A percentile compares a stretch with the other conserved stretches of the same genome.
Evolutionary conservation across 2,888 invertebrate species (phyloP).

Genomic region (Dicranocentrus wangi): DNA sequence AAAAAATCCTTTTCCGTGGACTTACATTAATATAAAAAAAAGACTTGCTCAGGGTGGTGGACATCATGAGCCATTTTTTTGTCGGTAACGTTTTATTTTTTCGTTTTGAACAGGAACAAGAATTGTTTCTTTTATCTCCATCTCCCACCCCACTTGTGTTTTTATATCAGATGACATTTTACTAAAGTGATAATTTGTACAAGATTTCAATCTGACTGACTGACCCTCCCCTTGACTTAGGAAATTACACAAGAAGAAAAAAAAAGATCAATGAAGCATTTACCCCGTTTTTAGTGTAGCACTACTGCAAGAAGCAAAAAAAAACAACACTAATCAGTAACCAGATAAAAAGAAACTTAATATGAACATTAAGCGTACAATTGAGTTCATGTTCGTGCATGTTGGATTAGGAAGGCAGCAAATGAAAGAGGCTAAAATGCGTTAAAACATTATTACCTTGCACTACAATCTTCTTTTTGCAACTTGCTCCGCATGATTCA

Average conservation of each 20-base stretch:
- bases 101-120: too few species aligned
- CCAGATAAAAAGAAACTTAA: slow-evolving; percentile 24
- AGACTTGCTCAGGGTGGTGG: too few species aligned
- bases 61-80: too few species aligned
- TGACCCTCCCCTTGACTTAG: background rate
- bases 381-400: slow-evolving; percentile 35
- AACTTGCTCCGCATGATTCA: slow-evolving; percentile 7
- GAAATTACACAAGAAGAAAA: background rate
- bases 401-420: slow-evolving; percentile 15
- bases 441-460: slow-evolving; percentile 35
- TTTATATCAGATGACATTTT: too few species aligned
- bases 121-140: too few species aligned
- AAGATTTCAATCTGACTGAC: background rate
- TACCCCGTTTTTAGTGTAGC: background rate
- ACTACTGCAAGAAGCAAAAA: too few species aligned
- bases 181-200: too few species aligned
- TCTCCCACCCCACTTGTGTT: too few species aligned
- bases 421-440: slow-evolving; percentile 42
- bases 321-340: too few species aligned
- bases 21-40: too few species aligned
- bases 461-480: background rate
- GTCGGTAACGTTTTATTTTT: too few species aligned
- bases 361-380: slow-evolving; percentile 29
- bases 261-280: slow-evolving; percentile 3
- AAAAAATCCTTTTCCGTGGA: too few species aligned